Evolutionary conservation across 2,797 vertebrate genomes (phyloP).

Genomic region (Sebastes iracundus): DNA sequence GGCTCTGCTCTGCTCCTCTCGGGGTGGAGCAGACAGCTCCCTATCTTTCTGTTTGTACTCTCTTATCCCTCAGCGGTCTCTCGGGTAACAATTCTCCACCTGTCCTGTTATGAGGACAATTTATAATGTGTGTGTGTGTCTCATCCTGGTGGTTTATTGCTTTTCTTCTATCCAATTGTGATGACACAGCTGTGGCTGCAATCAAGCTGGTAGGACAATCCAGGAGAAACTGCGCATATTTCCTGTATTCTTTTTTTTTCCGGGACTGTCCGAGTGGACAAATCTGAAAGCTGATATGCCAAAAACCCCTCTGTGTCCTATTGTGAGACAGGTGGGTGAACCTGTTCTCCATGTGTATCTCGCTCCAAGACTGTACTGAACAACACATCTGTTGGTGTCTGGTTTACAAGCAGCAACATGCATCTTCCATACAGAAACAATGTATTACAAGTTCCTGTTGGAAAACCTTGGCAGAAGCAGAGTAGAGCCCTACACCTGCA

Average conservation of each 20-base stretch:
- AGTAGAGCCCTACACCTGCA: slow-evolving; percentile 8
- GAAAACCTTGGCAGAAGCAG: slow-evolving; percentile 11
- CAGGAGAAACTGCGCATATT: not conserved
- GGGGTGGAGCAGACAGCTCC: slow-evolving; percentile 56
- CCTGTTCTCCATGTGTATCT: slow-evolving; percentile 41
- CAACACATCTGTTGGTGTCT: slow-evolving; percentile 15
- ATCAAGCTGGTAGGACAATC: slow-evolving; percentile 4
- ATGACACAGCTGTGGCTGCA: slow-evolving; percentile 33
- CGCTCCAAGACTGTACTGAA: slow-evolving; percentile 5
- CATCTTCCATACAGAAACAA: slow-evolving; percentile 19
- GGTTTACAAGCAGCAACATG: slow-evolving; percentile 47
- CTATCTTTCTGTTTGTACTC: slow-evolving; percentile 31
- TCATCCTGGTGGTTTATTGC: slow-evolving; percentile 11
- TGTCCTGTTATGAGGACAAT: not conserved
- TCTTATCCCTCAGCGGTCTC: slow-evolving; percentile 15
- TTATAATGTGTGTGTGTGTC: not conserved
- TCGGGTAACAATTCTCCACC: slow-evolving; percentile 15
- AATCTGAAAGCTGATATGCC: slow-evolving; percentile 43
- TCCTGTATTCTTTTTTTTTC: not conserved
- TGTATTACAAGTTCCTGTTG: slow-evolving; percentile 8
- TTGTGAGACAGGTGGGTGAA: slow-evolving; percentile 46
- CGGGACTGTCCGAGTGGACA: not conserved
- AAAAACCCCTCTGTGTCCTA: slow-evolving; percentile 14
- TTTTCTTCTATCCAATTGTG: not conserved
- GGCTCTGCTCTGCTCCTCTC: slow-evolving; percentile 55